Evolutionary conservation across 2,113 vertebrate genomes (phyloP).

Genomic region (Dipodomys ordii): DNA sequence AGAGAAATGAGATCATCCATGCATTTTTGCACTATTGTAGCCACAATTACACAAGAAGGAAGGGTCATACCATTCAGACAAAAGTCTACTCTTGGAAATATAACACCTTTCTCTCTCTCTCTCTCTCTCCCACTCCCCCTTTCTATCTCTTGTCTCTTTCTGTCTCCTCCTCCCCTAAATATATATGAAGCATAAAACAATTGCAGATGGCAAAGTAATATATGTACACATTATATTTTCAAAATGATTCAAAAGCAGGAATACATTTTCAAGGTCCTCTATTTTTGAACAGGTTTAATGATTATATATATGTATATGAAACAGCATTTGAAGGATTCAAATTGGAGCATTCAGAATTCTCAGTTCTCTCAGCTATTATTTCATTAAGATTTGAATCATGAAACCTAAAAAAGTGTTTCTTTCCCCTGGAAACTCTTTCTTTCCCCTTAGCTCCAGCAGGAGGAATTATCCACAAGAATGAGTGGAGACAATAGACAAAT

Average conservation of each 20-base stretch:
- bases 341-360: not conserved
- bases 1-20: not conserved
- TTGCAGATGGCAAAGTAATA: not conserved
- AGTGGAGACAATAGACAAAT: slow-evolving; percentile 63
- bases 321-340: slow-evolving; percentile 37
- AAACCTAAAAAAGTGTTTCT: slow-evolving; percentile 40
- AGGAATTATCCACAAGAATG: slow-evolving; percentile 56
- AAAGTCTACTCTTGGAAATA: not conserved
- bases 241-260: slow-evolving; percentile 26
- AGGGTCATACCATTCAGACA: not conserved
- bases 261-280: slow-evolving; percentile 15
- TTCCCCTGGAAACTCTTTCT: slow-evolving; percentile 2
- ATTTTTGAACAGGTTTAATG: slow-evolving; percentile 34
- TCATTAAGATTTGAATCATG: slow-evolving; percentile 54
- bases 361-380: slow-evolving; percentile 52
- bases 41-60: not conserved
- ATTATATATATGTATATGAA: not conserved
- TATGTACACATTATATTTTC: not conserved
- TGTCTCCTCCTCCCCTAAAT: not conserved
- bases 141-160: not conserved
- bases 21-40: not conserved
- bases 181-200: not conserved
- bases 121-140: not conserved
- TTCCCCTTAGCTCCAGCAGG: slow-evolving; percentile 23
- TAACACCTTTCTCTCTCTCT: not conserved